These are phyloP conservation scores for Atlantisia rogersi DNA, from an alignment of 2,113 vertebrate genomes.

Conservation along the genomic window DNA sequence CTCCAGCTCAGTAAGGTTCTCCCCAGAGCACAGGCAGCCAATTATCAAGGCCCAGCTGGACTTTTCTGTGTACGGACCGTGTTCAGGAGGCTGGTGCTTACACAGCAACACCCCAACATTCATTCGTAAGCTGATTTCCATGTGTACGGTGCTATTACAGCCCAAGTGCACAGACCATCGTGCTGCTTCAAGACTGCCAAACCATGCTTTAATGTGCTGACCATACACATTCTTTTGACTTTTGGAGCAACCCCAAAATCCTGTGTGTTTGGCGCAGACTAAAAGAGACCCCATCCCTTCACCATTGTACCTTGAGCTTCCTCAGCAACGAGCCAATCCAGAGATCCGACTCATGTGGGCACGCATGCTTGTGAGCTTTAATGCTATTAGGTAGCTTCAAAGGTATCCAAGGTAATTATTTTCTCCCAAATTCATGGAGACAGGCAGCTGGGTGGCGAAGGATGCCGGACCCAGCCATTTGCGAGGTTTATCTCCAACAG, in stretches of 20 bases:
- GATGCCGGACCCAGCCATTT: neutral
- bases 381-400: neutral
- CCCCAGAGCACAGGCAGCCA: accelerated
- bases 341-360: accelerated
- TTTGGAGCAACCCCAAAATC: neutral
- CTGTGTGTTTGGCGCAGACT: neutral
- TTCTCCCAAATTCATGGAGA: neutral
- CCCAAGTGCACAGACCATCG: neutral
- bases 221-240: neutral
- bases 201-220: neutral
- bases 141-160: accelerated
- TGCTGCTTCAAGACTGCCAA: neutral
- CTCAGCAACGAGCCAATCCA: neutral
- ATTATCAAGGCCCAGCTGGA: neutral
- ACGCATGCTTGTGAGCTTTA: neutral
- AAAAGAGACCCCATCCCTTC: neutral
- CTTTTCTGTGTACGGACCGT: neutral
- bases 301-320: neutral
- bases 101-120: accelerated
- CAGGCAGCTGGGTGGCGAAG: neutral
- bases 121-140: neutral
- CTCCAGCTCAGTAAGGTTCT: neutral
- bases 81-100: neutral
- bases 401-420: neutral
- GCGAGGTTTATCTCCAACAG: neutral